Conservation (phyloP, 2,113 vertebrate species). For the Gracilinanus agilis region DNA sequence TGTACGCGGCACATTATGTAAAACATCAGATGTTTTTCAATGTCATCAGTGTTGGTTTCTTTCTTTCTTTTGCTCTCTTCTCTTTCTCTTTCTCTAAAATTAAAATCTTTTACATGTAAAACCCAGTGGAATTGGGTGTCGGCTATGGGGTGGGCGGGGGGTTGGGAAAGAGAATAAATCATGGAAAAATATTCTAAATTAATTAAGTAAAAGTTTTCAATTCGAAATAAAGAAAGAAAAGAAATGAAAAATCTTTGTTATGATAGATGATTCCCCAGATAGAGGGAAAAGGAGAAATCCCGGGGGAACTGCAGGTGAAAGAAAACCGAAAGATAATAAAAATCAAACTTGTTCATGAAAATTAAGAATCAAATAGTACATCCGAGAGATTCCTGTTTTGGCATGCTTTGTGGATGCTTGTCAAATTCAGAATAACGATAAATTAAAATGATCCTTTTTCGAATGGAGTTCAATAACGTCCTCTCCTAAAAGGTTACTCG, state of each 20-base stretch:
- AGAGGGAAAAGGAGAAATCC: not conserved
- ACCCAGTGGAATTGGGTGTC: no score
- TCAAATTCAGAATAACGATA: not conserved
- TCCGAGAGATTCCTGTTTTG: not conserved
- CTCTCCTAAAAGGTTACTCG: not conserved
- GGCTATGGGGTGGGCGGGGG: no score
- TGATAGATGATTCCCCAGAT: not conserved
- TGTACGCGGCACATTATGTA: not conserved
- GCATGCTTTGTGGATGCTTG: not conserved
- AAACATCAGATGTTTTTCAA: not conserved
- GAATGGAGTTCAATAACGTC: not conserved
- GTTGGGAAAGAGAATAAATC: no score
- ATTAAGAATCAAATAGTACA: not conserved
- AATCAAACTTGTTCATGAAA: not conserved
- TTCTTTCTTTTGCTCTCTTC: not conserved
- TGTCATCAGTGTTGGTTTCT: not conserved
- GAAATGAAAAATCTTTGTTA: no score
- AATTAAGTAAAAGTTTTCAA: no score
- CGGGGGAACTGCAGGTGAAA: not conserved
- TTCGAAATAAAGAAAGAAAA: no score
- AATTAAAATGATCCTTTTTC: not conserved
- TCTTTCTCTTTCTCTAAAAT: not conserved
- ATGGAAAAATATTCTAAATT: no score
- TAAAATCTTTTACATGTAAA: no score
- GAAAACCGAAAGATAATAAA: not conserved